Base-by-base conservation (phyloP, 2,888 invertebrate species). In the Taenaris catops region DNA sequence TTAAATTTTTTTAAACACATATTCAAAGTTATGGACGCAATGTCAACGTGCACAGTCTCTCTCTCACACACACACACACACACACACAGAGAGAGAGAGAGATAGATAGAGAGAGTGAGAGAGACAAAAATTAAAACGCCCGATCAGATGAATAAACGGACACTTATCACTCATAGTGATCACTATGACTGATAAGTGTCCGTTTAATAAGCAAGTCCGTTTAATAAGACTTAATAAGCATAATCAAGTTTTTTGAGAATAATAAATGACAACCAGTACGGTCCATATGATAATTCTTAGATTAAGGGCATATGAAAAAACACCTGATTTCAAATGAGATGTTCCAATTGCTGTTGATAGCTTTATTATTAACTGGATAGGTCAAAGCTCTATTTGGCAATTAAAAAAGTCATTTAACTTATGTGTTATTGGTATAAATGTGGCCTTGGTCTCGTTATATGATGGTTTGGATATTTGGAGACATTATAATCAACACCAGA, bases 311-410 rank as follows among this genome's bases (percentile, higher is more conserved):
- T 98, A 94, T 72, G 97, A 98, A 68, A 98, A 97, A 79, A 98
- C 98, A 1, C 98, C 98, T 0, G 98, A 98, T 70, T 91, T 96
- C 25, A 96, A 96, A 75, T 84, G 98, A 31, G 95, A 96, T 65
- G 89, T 97, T 9, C 97, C 97, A 0, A 92, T 97, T 44, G 93
- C 94, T 14, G 90, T 96, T 10, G 93, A 95, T 68, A 95, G 94
- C 1, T 91, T 91, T 55, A 91, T 97, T 11, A 90, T 98, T 0
- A 95, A 97, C 69, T 98, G 98, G 98, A 95, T 98, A 41, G 98
- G 97, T 97, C 55, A 98, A 98, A 81, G 98, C 97, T 0, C 89
- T 94, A n/a, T 98, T 98, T 88, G 97, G 95, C 1, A 95, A 96
- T 76, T 89, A 91, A 46, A 91, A 92, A 52, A 91, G 92, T 34